These are phyloP conservation scores for Tuberolachnus salignus DNA, from an alignment of 2,888 invertebrate genomes.

Conservation along the genomic window DNA sequence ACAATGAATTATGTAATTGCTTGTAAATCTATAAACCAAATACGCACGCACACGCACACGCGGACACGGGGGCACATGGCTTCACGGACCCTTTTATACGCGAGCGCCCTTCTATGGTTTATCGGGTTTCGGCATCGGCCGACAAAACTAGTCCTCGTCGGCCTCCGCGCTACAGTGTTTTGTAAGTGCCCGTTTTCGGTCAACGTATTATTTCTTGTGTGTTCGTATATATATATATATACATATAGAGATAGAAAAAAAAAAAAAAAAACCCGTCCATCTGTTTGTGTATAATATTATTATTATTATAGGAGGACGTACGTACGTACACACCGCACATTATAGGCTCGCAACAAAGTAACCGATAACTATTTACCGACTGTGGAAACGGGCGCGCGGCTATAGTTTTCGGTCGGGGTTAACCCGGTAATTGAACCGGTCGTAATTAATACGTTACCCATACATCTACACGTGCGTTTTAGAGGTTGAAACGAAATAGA, in stretches of 20 bases:
- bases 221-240: neutral
- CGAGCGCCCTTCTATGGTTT: slow-evolving; percentile 26
- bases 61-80: slow-evolving; percentile 48
- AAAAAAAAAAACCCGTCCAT: slow-evolving; percentile 32
- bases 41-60: slow-evolving; percentile 5
- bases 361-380: slow-evolving; percentile 15
- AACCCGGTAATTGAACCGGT: slow-evolving; percentile 42
- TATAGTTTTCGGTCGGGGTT: slow-evolving; percentile 13
- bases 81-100: slow-evolving; percentile 26
- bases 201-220: neutral
- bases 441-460: slow-evolving; percentile 28
- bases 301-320: neutral
- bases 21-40: slow-evolving; percentile 57
- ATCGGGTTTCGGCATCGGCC: slow-evolving; percentile 45
- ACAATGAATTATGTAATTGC: slow-evolving; percentile 57
- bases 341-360: slow-evolving; percentile 27
- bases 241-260: too few species aligned
- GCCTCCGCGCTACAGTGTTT: neutral
- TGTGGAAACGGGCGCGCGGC: slow-evolving; percentile 36
- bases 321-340: neutral
- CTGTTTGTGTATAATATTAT: slow-evolving; percentile 18
- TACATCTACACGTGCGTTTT: neutral
- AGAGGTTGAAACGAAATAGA: too few species aligned
- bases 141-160: slow-evolving; percentile 38
- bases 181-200: slow-evolving; percentile 37